A percentile compares a stretch with the other conserved stretches of the same genome.
These are phyloP conservation scores for Nomada flava DNA, from an alignment of 2,888 invertebrate genomes.

Conservation along the genomic window DNA sequence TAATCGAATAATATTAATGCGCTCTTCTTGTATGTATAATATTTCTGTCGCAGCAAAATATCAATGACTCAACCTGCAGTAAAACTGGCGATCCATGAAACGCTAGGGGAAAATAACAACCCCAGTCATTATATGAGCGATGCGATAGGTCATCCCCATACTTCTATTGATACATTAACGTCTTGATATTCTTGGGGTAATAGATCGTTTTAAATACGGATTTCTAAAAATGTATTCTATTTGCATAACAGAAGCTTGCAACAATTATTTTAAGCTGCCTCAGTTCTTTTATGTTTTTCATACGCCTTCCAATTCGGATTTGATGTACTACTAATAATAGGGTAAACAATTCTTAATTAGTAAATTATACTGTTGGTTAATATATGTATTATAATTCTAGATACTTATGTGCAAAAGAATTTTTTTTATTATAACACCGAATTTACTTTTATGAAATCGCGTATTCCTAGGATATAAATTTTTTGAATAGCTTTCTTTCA, in stretches of 20 bases:
- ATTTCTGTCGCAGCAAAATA: slow-evolving; percentile 16
- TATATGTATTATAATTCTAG: too few species aligned
- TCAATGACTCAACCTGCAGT: slow-evolving; percentile 33
- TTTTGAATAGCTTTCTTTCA: slow-evolving; percentile 2
- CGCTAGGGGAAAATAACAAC: slow-evolving; percentile 21
- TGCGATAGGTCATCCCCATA: background rate
- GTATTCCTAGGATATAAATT: background rate
- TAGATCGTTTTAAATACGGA: background rate
- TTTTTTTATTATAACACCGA: background rate
- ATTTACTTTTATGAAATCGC: background rate
- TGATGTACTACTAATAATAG: too few species aligned
- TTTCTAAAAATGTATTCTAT: background rate
- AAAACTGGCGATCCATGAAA: slow-evolving; percentile 47
- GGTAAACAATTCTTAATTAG: too few species aligned
- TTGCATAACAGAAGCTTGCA: background rate
- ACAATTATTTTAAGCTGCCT: too few species aligned
- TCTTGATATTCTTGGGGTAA: background rate
- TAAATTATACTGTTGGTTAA: too few species aligned
- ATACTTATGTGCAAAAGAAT: background rate
- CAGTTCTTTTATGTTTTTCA: too few species aligned
- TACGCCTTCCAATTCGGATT: too few species aligned
- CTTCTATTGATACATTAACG: background rate
- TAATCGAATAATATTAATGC: background rate
- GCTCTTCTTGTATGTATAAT: background rate
- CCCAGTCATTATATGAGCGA: slow-evolving; percentile 10